Evolutionary conservation across 2,888 invertebrate genomes (phyloP), one percentile per base, ranked within the genome.

Genomic region (Carterocephalus palaemon): DNA sequence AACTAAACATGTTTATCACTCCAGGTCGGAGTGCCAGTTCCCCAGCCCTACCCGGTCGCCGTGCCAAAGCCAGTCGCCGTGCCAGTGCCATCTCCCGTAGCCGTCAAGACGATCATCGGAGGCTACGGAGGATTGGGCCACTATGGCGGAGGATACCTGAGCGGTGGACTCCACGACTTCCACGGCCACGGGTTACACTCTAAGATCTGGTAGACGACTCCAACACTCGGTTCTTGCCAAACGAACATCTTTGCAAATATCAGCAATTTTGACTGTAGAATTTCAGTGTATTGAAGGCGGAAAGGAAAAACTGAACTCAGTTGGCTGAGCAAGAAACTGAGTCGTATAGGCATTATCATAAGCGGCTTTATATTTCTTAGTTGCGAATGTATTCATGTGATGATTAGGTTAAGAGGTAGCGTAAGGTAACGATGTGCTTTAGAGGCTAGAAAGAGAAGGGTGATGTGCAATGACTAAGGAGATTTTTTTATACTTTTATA

Each of bases 31-130:
- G 72, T 82, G 0, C 85, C 85, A 13, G 80, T 86, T 0, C 86
- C 87, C 3, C 80, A 79, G 0, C 86, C 86, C 2, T 86, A 82
- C 63, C 85, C 87, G 8, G 87, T 88, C 1, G 77, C 81, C 1
- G 81, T 87, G 1, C 60, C 81, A 2, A 80, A 61, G 45, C 83
- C 85, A 1, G 76, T 83, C 2, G 83, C 86, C 0, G 81, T 83
- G 0, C 83, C 84, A 2, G 78, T 84, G 0, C 64, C 76, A 0
- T 70, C 75, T 2, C 81, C 80, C 3, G 73, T 80, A 0, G 70
- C 72, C 0, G 60, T 67, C 8, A 76, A 72, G 47, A 64, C 75
- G 0, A 52, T 67, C 15, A 45, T 62, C 20, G 60, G 60, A 22
- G 59, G 65, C 33, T 16, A 60, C 26, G 54, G 56, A 7, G 55